Conservation (phyloP, 2,797 vertebrate species). For the Helicolenus hilgendorfi region DNA sequence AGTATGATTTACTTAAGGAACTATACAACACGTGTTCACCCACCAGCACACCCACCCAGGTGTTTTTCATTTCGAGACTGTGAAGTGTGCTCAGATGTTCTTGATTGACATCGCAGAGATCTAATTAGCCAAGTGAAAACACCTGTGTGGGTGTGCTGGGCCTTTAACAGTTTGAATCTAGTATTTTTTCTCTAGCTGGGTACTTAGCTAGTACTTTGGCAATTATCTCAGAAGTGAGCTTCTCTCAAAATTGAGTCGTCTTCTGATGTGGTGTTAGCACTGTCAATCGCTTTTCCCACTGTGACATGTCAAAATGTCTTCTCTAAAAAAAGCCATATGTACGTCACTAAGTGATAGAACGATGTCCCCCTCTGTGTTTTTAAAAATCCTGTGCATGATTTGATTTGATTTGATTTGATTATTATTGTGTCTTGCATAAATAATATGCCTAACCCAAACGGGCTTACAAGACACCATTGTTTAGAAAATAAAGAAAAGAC, state of each 20-base stretch:
- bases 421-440: no score
- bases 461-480: no score
- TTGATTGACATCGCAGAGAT: not conserved
- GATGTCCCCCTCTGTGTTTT: not conserved
- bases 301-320: not conserved
- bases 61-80: not conserved
- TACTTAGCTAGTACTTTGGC: not conserved
- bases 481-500: no score
- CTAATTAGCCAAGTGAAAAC: conserved; percentile 3
- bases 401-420: no score
- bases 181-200: not conserved
- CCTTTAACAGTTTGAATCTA: not conserved
- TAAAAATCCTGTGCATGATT: not conserved
- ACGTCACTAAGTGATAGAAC: not conserved
- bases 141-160: not conserved
- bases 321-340: not conserved
- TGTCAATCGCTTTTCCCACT: not conserved
- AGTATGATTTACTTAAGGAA: not conserved
- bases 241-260: not conserved
- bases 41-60: not conserved
- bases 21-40: not conserved
- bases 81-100: not conserved
- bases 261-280: not conserved
- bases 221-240: not conserved
- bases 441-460: no score